Evolutionary conservation across 2,797 vertebrate genomes (phyloP).

Genomic region (Chelmon rostratus): DNA sequence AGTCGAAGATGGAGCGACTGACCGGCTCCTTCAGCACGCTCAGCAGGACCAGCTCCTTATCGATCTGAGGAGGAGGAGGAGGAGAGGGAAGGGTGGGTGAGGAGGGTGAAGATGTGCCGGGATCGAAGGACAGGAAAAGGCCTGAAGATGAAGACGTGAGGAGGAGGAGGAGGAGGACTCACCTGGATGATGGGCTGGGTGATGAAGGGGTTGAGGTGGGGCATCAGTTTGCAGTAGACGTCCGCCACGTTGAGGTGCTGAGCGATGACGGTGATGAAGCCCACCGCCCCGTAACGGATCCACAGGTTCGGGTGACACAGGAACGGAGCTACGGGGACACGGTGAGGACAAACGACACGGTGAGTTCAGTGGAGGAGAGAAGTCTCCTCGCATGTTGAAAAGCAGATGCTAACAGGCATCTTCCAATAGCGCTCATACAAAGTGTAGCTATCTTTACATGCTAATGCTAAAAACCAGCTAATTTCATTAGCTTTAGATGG

Average conservation of each 20-base stretch:
- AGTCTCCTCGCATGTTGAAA: background rate
- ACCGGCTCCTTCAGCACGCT: slow-evolving; percentile 97
- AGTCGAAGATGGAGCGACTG: slow-evolving; percentile 97
- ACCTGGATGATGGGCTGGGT: slow-evolving; percentile 95
- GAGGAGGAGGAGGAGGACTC: slow-evolving; percentile 74
- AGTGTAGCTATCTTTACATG: too few species aligned
- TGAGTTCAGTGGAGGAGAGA: too few species aligned
- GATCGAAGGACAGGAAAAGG: too few species aligned
- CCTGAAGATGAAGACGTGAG: accelerated
- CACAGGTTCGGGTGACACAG: slow-evolving; percentile 97
- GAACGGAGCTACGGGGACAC: slow-evolving; percentile 89
- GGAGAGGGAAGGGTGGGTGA: too few species aligned
- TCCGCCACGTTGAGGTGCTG: slow-evolving; percentile 97
- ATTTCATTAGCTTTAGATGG: too few species aligned
- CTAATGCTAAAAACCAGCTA: too few species aligned
- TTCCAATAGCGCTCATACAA: too few species aligned
- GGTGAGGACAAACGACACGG: slow-evolving; percentile 3
- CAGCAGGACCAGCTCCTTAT: slow-evolving; percentile 96
- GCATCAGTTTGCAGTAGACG: slow-evolving; percentile 98
- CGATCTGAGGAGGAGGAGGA: slow-evolving; percentile 86
- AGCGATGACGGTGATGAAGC: slow-evolving; percentile 97
- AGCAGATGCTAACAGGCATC: background rate
- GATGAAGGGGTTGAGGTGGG: slow-evolving; percentile 94
- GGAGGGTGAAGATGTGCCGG: background rate
- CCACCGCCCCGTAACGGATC: slow-evolving; percentile 97